A percentile compares a stretch with the other conserved stretches of the same genome.
Evolutionary conservation across 2,797 vertebrate genomes (phyloP).

Genomic region (Phrynocephalus forsythii): DNA sequence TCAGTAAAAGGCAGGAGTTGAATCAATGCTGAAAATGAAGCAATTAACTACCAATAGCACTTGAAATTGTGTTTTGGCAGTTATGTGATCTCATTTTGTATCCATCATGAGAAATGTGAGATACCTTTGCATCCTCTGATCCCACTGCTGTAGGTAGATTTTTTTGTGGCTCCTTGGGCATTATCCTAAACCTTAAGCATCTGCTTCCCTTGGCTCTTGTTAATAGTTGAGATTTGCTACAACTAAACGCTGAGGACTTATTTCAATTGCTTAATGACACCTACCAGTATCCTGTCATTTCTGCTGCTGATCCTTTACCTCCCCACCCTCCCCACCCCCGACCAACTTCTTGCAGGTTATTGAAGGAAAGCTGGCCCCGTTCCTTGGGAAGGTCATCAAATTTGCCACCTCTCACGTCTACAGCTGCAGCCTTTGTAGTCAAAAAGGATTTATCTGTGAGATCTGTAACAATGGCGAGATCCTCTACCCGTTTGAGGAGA

Average conservation of each 20-base stretch:
- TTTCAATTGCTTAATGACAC: not conserved
- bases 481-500: slow-evolving; percentile 97
- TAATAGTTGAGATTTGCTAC: slow-evolving; percentile 30
- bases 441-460: slow-evolving; percentile 99
- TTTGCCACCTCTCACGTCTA: slow-evolving; percentile 96
- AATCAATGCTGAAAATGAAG: not conserved
- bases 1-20: not conserved
- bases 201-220: not conserved
- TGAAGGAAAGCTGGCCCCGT: slow-evolving; percentile 95
- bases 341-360: slow-evolving; percentile 86
- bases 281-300: slow-evolving; percentile 44
- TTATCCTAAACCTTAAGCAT: too few species aligned
- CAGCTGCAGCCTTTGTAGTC: slow-evolving; percentile 95
- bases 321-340: slow-evolving; percentile 49
- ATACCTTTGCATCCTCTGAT: too few species aligned
- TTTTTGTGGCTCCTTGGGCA: too few species aligned
- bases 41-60: not conserved
- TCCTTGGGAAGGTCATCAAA: slow-evolving; percentile 96
- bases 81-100: too few species aligned
- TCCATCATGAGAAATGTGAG: too few species aligned
- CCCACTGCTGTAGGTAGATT: too few species aligned
- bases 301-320: slow-evolving; percentile 35
- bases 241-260: not conserved
- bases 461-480: slow-evolving; percentile 95
- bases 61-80: too few species aligned